Conservation (phyloP, 2,113 vertebrate genomes). For the Cepphus grylle region DNA sequence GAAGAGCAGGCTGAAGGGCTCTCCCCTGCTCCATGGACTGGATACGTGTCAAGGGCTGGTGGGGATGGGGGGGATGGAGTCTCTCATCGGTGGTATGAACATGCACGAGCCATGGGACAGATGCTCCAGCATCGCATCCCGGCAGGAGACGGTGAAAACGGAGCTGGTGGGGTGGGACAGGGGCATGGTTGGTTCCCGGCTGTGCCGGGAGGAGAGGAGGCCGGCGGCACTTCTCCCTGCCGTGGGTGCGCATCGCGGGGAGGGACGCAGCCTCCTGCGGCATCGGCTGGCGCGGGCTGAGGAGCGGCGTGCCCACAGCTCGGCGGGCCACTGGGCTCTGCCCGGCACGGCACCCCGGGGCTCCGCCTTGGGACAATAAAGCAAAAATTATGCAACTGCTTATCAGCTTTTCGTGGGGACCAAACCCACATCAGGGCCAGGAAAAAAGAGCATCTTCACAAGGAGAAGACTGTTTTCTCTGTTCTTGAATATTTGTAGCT, state of each 20-base stretch:
- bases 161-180: background rate
- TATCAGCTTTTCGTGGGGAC: background rate
- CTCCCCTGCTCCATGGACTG: background rate
- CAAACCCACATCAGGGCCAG: background rate
- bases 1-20: background rate
- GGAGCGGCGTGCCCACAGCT: background rate
- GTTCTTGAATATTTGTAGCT: background rate
- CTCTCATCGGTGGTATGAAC: accelerated
- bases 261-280: background rate
- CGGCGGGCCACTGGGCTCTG: background rate
- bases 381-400: background rate
- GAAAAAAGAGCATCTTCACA: background rate
- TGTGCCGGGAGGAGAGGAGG: background rate
- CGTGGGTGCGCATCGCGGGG: accelerated
- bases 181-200: background rate
- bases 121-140: background rate
- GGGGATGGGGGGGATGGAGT: background rate
- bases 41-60: background rate
- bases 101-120: accelerated
- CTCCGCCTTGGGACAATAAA: background rate
- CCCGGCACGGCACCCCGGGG: accelerated
- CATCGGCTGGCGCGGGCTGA: too few species aligned
- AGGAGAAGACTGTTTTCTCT: background rate
- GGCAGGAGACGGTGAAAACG: background rate
- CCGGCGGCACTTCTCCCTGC: background rate